phyloP scores from a whole-genome alignment of 2,888 invertebrate species.

The Yponomeuta evonymella region DNA sequence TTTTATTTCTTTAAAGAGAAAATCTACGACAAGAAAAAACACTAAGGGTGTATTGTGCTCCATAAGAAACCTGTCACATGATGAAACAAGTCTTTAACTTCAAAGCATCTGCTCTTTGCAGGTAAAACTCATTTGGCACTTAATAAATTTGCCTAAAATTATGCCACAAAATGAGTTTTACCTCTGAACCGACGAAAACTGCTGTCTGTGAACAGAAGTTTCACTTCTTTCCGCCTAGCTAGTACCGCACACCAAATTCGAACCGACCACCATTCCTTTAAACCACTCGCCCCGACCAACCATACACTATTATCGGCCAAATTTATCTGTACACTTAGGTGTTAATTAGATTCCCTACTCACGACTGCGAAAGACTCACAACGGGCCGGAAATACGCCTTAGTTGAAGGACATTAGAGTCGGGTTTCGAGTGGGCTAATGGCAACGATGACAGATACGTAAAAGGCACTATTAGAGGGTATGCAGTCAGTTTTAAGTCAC shows the following conservation, averaged over 20 bases:
- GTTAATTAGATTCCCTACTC: slow-evolving; percentile 73
- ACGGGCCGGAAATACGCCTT: slow-evolving; percentile 28
- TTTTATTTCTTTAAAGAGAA: too few relatives aligned
- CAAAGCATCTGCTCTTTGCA: too few relatives aligned
- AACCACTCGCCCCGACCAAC: slow-evolving; percentile 25
- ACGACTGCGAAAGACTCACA: slow-evolving; percentile 45
- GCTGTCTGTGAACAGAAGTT: too few relatives aligned
- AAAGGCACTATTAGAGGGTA: slow-evolving; percentile 62
- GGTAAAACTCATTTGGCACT: too few relatives aligned
- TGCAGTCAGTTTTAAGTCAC: slow-evolving; percentile 50
- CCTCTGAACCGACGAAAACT: too few relatives aligned
- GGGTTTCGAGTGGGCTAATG: background rate
- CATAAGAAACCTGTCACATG: too few relatives aligned
- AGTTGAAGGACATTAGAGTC: slow-evolving; percentile 8
- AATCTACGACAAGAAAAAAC: too few relatives aligned
- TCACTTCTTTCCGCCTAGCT: too few relatives aligned
- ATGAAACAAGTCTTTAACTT: too few relatives aligned
- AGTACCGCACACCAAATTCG: background rate
- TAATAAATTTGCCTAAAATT: too few relatives aligned
- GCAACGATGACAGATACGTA: slow-evolving; percentile 59
- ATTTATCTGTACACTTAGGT: slow-evolving; percentile 69
- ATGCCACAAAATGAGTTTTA: too few relatives aligned
- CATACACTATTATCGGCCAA: slow-evolving; percentile 52
- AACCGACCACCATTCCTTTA: background rate
- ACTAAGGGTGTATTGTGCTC: too few relatives aligned